Evolutionary conservation across 2,797 vertebrate species (phyloP), one percentile per base, ranked within the genome.

Genomic region (Poeciliopsis presidionis): DNA sequence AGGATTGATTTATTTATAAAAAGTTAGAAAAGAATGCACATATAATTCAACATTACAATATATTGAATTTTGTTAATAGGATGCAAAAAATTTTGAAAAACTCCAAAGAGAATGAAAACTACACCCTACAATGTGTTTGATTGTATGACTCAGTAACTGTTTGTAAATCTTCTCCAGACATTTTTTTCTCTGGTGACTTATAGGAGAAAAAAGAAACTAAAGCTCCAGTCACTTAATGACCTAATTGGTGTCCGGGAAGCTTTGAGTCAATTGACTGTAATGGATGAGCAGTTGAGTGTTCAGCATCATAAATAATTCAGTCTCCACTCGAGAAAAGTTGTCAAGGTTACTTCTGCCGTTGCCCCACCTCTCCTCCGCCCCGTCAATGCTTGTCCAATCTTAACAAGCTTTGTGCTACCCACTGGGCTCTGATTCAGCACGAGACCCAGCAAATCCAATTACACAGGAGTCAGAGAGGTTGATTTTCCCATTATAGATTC

Each of bases 371-470:
- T 90, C 83, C 87, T 78, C 57, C 83, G 22, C 83, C 88, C 90
- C 90, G 85, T 94, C 93, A 93, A 96, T 96, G 96, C 95, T 96
- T 96, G 95, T 96, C 96, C 96, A 95, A 94, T 94, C 95, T 95
- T 96, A 96, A 96, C 95, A 96, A 96, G 96, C 95, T 96, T 96
- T 96, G 94, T 90, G 94, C 95, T 95, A 92, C 96, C 95, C 93
- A 96, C 95, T 96, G 95, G 92, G 95, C 93, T 94, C 90, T 93
- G 94, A 95, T 96, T 95, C 95, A 95, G 95, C 96, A 96, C 95
- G 94, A 96, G 95, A 96, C 95, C 94, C 92, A 84, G 95, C 95
- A 96, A 96, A 96, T 96, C 96, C 95, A 95, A 96, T 96, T 96
- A 96, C 95, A 95, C 94, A 95, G 94, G 93, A 96, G 95, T 96